Conservation (phyloP, 2,113 vertebrate species). For the Cinclus mexicanus region DNA sequence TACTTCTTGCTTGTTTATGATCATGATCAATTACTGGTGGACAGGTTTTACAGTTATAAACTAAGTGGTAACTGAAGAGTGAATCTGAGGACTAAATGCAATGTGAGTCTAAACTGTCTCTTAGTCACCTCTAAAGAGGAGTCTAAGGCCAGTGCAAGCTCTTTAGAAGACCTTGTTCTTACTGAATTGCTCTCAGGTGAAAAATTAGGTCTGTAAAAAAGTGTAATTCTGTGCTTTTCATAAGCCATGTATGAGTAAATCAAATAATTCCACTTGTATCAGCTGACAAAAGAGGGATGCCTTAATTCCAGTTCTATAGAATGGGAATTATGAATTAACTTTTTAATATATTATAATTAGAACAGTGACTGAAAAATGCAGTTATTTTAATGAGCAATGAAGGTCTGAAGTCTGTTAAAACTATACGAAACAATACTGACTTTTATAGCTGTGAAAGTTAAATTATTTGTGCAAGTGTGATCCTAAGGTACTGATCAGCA, state of each 20-base stretch:
- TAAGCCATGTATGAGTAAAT: background rate
- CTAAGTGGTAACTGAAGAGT: background rate
- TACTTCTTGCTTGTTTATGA: background rate
- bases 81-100: background rate
- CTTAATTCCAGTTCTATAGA: background rate
- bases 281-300: background rate
- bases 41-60: background rate
- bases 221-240: background rate
- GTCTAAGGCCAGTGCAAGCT: background rate
- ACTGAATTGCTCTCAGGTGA: background rate
- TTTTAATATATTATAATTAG: background rate
- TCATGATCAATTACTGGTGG: background rate
- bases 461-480: background rate
- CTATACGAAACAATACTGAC: background rate
- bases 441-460: background rate
- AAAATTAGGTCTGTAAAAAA: background rate
- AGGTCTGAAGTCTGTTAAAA: background rate
- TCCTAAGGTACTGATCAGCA: background rate
- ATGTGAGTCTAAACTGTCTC: background rate
- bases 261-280: background rate
- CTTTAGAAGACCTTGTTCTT: background rate
- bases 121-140: background rate
- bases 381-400: background rate
- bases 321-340: background rate
- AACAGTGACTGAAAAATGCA: background rate